A percentile compares a stretch with the other conserved stretches of the same genome.
These are phyloP conservation scores for Artibeus lituratus DNA, from an alignment of 2,797 vertebrate genomes.

Conservation along the genomic window DNA sequence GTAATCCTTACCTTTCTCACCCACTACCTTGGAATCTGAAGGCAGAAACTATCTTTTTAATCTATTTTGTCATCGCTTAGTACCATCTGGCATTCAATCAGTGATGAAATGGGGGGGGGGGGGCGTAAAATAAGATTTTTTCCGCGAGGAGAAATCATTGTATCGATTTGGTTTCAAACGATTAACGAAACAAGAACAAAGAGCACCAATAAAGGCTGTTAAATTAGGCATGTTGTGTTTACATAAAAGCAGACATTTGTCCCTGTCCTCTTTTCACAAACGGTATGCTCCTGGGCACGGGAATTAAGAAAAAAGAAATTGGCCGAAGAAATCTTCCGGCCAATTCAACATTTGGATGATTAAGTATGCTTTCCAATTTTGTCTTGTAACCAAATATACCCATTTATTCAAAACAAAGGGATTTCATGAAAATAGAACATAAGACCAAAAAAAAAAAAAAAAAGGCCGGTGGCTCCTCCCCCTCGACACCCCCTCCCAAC, in stretches of 20 bases:
- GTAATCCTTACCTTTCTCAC: background rate
- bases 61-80: background rate
- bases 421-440: background rate
- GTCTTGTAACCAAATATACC: background rate
- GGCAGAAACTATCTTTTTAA: background rate
- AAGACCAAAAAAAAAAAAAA: background rate
- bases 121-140: background rate
- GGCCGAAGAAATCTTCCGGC: background rate
- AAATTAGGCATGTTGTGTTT: background rate
- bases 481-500: conserved; percentile 44
- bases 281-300: background rate
- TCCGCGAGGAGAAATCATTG: background rate
- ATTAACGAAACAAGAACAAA: background rate
- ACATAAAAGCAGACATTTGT: background rate
- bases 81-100: background rate
- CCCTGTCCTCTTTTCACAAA: background rate
- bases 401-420: background rate
- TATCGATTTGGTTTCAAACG: background rate
- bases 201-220: background rate
- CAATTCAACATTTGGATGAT: background rate
- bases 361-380: background rate
- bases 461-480: conserved; percentile 62
- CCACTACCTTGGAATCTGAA: background rate
- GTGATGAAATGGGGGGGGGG: background rate
- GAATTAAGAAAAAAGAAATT: background rate